Base-by-base conservation (phyloP, 2,888 invertebrate genomes). In the Ectropis crepuscularia region DNA sequence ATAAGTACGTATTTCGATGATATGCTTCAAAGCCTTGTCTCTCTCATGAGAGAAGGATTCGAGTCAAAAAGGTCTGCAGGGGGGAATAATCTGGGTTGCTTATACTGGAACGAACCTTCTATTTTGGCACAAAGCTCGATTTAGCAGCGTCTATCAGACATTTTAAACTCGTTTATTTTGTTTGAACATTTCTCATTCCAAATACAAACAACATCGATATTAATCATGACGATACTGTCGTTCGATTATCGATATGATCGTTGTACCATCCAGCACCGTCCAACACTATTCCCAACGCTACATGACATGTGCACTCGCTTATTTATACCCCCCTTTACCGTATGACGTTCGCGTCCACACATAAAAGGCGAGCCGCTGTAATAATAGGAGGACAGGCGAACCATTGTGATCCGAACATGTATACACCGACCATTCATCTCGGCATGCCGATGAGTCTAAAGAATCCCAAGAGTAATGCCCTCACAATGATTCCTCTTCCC, bases 381-480 rank as follows among this genome's bases (percentile, higher is more conserved):
- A 84, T 88, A 87, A 87, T 87, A 87, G 86, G 81, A 83, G 82
- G 84, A 86, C 87, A 83, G 79, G 68, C 80, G 71, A 73, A 77
- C 78, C 79, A 85, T 87, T 87, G 87, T 87, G 83, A 69, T 72
- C 72, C 72, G 74, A 77, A 75, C 81, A 80, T 82, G 79, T 80
- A 78, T 75, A 75, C 69, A 62, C 72, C 67, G 76, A 76, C 82
- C 85, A 88, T 88, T 87, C 88, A 87, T 87, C 80, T 81, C 78
- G 64, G 66, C 74, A 76, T 73, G 73, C 75, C 82, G 82, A 81
- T 81, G 79, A 79, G 61, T 72, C 81, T 72, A 79, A 81, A 80
- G 83, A 82, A 78, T 72, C 69, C 71, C 64, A 73, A 78, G 83
- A 79, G 77, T 85, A 86, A 83, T 85, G 84, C 77, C 70, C 78